These are phyloP conservation scores for Eupelmus urozonus DNA, from an alignment of 2,888 invertebrate genomes.

Conservation along the genomic window DNA sequence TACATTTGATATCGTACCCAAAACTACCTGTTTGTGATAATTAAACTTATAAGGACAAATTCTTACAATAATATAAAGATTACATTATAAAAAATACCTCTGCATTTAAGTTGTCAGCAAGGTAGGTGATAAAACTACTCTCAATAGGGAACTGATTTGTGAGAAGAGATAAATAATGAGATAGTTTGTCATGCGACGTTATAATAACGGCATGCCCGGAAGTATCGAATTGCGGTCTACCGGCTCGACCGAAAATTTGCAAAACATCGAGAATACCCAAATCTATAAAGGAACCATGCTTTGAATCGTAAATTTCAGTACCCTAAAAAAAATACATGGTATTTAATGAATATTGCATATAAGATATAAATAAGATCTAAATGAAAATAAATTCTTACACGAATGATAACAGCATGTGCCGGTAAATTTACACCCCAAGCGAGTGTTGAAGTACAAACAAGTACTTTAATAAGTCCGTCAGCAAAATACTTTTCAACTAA, in stretches of 20 bases:
- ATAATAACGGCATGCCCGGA: constrained; percentile 97
- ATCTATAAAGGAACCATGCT: constrained; percentile 95
- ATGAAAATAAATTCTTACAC: constrained; percentile 79
- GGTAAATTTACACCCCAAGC: constrained; percentile 99
- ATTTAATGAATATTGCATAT: background rate
- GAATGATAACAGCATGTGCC: constrained; percentile 97
- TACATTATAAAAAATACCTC: constrained; percentile 82
- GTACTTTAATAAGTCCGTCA: constrained; percentile 90
- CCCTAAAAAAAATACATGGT: constrained; percentile 81
- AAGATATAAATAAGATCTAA: background rate
- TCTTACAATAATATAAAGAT: background rate
- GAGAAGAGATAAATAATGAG: constrained; percentile 94
- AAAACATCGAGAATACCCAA: constrained; percentile 97
- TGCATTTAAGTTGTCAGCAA: constrained; percentile 98
- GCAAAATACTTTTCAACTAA: constrained; percentile 94
- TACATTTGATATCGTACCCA: constrained; percentile 97
- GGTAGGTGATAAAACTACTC: constrained; percentile 93
- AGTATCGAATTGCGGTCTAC: constrained; percentile 97
- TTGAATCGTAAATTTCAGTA: constrained; percentile 98
- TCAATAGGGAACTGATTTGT: constrained; percentile 99
- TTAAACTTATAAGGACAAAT: constrained; percentile 32
- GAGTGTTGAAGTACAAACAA: constrained; percentile 97
- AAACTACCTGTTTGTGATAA: constrained; percentile 78
- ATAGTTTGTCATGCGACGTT: constrained; percentile 93
- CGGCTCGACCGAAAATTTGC: constrained; percentile 99